Evolutionary conservation across 2,113 vertebrate species (phyloP), one percentile per base, ranked within the genome.

Genomic region (Ochotona princeps): DNA sequence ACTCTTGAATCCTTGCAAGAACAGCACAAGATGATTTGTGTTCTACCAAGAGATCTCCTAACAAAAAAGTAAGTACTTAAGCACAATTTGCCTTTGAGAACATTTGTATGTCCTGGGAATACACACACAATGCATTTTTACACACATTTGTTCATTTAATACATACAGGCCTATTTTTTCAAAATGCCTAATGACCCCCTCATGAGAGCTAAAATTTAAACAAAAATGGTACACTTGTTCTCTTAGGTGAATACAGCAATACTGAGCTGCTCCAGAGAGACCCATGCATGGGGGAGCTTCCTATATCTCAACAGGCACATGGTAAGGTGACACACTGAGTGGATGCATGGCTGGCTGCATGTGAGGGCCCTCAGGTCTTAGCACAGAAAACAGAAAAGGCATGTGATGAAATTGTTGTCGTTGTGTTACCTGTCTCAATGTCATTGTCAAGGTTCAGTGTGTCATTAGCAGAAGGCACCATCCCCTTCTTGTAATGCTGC

Each of bases 381-480:
- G 17, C 74, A 70, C 3, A 95, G 85, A 23, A 72, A 65, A n/a
- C 28, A 23, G 87, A 18, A 51, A 72, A 47, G 74, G 12, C 1
- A 73, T 72, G 17, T 14, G 9, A 65, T 26, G 30, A 96, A 67
- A 72, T 17, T 1, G 49, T n/a, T 1, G 61, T n/a, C 12, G 30
- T 11, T 18, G 35, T 10, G 0, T 87, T 98, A 99, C 99, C 98
- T 97, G 96, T 98, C 97, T 99, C 99, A 70, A 98, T 97, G 90
- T 98, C 96, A 21, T 98, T 97, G 81, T 99, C 98, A 60, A 99
- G 99, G 88, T 98, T 97, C 81, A 98, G 98, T 0, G 97, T 97
- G 69, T 98, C 97, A 0, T 99, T 98, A 6, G 98, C 98, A 35
- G 98, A 97, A 67, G 98, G 95, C 95, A 98, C 84, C 4, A 60